phyloP scores from a whole-genome alignment of 2,888 invertebrate genomes.

The Cheiracanthium punctorium region DNA sequence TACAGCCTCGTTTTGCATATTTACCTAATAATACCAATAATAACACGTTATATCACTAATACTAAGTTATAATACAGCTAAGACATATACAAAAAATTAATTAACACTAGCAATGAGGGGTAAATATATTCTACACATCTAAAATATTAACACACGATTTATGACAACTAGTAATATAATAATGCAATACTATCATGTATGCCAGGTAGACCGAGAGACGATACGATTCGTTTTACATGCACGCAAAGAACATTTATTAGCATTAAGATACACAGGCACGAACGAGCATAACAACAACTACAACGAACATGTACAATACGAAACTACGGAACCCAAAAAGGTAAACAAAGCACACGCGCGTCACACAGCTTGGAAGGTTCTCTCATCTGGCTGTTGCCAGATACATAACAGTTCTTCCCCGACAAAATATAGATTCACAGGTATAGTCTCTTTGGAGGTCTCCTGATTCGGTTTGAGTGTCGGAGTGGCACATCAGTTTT shows the following conservation, averaged over 20 bases:
- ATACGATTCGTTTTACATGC: conserved; percentile 39
- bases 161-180: too few species aligned
- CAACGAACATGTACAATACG: conserved; percentile 40
- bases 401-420: conserved; percentile 45
- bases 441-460: conserved; percentile 32
- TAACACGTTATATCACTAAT: too few species aligned
- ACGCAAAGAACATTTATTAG: conserved; percentile 36
- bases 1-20: too few species aligned
- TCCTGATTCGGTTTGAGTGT: conserved; percentile 34
- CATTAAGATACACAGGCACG: conserved; percentile 37
- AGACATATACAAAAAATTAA: too few species aligned
- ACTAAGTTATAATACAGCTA: too few species aligned
- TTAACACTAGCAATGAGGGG: too few species aligned
- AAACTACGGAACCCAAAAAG: conserved; percentile 27
- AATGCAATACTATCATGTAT: too few species aligned
- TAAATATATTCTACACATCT: too few species aligned
- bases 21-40: too few species aligned
- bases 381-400: conserved; percentile 32
- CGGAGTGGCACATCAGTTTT: conserved; percentile 22
- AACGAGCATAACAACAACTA: conserved; percentile 42
- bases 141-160: too few species aligned
- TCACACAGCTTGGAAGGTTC: background rate
- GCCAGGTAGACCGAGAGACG: conserved; percentile 46
- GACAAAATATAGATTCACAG: conserved; percentile 35
- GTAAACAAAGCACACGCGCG: conserved; percentile 29